Percentiles rank a stretch among this genome's conserved stretches.
Conservation (phyloP, 2,888 invertebrate genomes). For the Cancer borealis region DNA sequence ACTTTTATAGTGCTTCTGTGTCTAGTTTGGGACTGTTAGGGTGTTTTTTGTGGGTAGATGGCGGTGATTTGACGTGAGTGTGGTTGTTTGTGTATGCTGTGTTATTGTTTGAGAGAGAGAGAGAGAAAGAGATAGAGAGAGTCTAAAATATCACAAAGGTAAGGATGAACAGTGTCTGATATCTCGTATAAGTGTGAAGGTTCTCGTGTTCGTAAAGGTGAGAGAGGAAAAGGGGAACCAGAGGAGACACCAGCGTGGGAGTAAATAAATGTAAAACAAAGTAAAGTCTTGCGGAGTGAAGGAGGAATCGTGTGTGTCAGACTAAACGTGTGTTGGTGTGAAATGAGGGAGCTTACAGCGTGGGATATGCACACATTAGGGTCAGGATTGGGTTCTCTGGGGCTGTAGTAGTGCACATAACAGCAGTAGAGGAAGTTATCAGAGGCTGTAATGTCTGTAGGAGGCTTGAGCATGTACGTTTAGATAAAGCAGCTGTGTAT, state of each 20-base stretch:
- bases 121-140: no score
- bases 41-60: neutral
- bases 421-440: neutral
- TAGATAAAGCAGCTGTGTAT: neutral
- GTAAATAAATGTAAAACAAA: no score
- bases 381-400: neutral
- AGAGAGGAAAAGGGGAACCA: no score
- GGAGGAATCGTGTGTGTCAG: neutral
- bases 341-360: neutral
- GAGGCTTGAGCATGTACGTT: slow-evolving; percentile 1
- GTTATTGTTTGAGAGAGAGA: neutral
- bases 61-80: neutral
- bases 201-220: no score
- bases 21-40: neutral
- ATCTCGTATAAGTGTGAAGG: no score
- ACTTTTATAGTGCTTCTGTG: neutral
- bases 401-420: neutral
- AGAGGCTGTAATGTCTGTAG: neutral
- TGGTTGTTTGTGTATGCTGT: neutral
- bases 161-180: no score
- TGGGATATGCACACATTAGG: neutral
- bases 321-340: neutral
- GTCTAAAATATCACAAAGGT: no score
- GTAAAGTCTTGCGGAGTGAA: no score
- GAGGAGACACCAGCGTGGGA: no score